Evolutionary conservation across 64 coral and sea anemone species (phyloP), one percentile per base, ranked within the genome.

Genomic region (Porites lutea): DNA sequence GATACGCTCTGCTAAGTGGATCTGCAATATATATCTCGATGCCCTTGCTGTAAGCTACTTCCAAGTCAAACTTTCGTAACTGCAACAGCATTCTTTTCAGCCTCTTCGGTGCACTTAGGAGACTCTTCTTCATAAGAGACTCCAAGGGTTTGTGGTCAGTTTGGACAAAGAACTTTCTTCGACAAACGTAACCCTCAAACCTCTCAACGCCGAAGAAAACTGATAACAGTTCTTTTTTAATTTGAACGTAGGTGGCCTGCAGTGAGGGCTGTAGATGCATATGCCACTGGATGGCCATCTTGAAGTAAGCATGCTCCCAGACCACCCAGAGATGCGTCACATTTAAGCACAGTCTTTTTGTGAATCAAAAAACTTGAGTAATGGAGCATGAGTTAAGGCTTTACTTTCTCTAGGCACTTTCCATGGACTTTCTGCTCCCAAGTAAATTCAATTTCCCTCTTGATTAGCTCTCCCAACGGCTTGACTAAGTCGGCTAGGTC

Each of bases 111-210:
- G 85, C 65, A 57, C 85, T 87, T 6, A 87, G 46, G 19, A 87
- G 85, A 47, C 85, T 72, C 69, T 87, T 87, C 67, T 87, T 87
- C 47, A 53, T 54, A 16, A 87, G 58, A 8, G n/a, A n/a, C 44
- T 87, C 85, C 15, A 87, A 68, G 52, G 67, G 66, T 52, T 51
- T 87, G 63, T 86, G 60, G 55, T 86, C 82, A 43, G 82, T 86
- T 47, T 86, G 59, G 18, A 86, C 70, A 14, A 68, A 60, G 46
- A 68, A 48, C 21, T 86, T 44, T 43, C 21, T 86, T 44, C 82
- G 62, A 53, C 45, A 85, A 13, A 85, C 19, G 21, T 68, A 69
- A 15, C 51, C 15, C 16, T n/a, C 50, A 49, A 73, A 74, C 48
- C 51, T 22, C 61, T 89, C 55, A 44, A 64, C 43, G 16, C 74